phyloP scores from a whole-genome alignment of 2,113 vertebrate species.

The Pholis gunnellus region DNA sequence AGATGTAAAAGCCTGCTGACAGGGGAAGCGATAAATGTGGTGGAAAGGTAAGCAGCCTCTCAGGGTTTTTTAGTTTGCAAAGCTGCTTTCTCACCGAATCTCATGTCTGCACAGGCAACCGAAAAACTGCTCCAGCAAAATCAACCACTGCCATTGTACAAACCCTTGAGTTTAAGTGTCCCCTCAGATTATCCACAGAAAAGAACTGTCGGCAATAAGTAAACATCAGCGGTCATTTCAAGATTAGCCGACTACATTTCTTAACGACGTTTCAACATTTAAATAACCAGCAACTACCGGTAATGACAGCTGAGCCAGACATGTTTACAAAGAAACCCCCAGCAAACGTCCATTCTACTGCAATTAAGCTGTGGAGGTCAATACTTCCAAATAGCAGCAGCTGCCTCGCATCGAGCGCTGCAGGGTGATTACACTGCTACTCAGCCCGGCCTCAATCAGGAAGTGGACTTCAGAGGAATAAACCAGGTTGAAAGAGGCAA shows the following conservation, averaged over 20 bases:
- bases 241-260: background rate
- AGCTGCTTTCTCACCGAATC: constrained; percentile 11
- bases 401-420: constrained; percentile 16
- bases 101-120: constrained; percentile 1
- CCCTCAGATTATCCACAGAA: background rate
- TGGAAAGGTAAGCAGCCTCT: constrained; percentile 6
- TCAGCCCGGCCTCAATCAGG: constrained; percentile 28
- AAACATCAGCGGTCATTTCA: constrained; percentile 14
- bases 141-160: constrained; percentile 1
- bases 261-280: background rate
- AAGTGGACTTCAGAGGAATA: background rate
- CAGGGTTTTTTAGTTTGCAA: constrained; percentile 5
- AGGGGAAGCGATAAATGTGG: constrained; percentile 15
- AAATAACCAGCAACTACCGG: background rate
- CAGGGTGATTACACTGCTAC: constrained; percentile 2
- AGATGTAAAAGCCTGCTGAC: constrained; percentile 44
- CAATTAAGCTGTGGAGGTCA: constrained; percentile 22
- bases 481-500: background rate
- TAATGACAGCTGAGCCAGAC: constrained; percentile 19
- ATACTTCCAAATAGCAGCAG: constrained; percentile 33
- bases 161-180: background rate
- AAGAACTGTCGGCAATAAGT: constrained; percentile 1
- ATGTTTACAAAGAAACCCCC: background rate
- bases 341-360: background rate
- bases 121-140: constrained; percentile 16